Evolutionary conservation across 2,113 vertebrate genomes (phyloP), one percentile per base, ranked within the genome.

Genomic region (Prunella fulvescens): DNA sequence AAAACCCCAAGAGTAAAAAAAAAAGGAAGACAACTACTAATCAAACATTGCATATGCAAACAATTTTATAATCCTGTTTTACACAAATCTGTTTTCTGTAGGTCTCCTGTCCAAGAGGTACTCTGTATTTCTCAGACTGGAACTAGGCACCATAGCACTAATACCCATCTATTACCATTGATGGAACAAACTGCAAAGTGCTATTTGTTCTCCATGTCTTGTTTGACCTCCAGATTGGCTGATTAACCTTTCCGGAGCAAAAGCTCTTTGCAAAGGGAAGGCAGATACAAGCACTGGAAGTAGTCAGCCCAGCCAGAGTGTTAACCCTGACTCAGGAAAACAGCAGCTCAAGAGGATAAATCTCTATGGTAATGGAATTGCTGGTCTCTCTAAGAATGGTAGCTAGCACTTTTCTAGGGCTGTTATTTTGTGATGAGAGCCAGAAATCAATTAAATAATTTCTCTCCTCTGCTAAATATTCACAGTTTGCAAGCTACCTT

Each of bases 191-290:
- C 56, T 62, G 64, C 33, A 56, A 78, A 81, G 39, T 47, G 47
- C 1, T 80, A 70, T 94, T 94, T 93, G 60, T 40, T 94, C 82
- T 88, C 58, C 35, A 58, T 28, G 71, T 66, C 88, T 69, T 86
- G 67, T 95, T 92, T 96, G 88, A 93, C 66, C 60, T 93, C 62
- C 44, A 79, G 88, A 94, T 74, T 81, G 72, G 86, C 76, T 86
- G 44, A 95, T 57, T 42, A 89, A 69, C 66, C 19, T 50, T 94
- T 84, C 91, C 3, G 1, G 87, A 87, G 58, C 25, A 67, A 57
- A 62, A 83, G 56, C 35, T 78, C 62, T 85, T 76, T 85, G 33
- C 37, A 61, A 94, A 92, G 50, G 42, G 42, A 80, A 92, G 69
- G 93, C 1, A 80, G 94, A 87, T 73, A 62, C 18, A 77, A 73